A percentile compares a stretch with the other conserved stretches of the same genome.
These are phyloP conservation scores for Drosophila pseudoobscura DNA, from an alignment of 1,140 invertebrate species.

Conservation along the genomic window DNA sequence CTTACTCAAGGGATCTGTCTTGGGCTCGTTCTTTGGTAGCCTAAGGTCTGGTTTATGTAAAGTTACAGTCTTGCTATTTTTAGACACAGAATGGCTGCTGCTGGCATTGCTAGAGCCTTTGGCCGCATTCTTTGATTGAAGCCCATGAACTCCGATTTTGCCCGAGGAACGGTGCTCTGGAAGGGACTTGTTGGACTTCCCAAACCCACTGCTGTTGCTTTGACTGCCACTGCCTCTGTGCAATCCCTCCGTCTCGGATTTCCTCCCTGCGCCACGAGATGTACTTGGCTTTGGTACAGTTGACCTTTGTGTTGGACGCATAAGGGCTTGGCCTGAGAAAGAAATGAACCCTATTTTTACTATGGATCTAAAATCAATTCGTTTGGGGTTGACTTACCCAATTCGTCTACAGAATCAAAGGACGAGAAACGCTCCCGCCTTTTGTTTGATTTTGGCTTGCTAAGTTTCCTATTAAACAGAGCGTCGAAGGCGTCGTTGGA, in stretches of 20 bases:
- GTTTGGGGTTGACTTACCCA: slow-evolving; percentile 28
- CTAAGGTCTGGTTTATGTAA: slow-evolving; percentile 44
- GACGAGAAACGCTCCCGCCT: slow-evolving; percentile 50
- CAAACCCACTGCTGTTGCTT: neutral
- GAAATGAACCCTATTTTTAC: neutral
- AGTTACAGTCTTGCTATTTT: slow-evolving; percentile 51
- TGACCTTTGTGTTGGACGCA: slow-evolving; percentile 37
- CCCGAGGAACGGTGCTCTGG: neutral
- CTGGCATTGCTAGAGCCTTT: slow-evolving; percentile 20
- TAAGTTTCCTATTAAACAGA: slow-evolving; percentile 38
- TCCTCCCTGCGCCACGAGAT: slow-evolving; percentile 13
- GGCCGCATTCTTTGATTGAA: neutral
- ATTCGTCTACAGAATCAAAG: slow-evolving; percentile 60
- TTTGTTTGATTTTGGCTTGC: slow-evolving; percentile 17
- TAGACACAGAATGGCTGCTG: slow-evolving; percentile 8
- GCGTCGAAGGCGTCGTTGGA: slow-evolving; percentile 60
- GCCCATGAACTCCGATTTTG: slow-evolving; percentile 1
- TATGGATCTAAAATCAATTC: too few relatives aligned
- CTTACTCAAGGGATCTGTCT: slow-evolving; percentile 61
- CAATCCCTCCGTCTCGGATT: slow-evolving; percentile 5
- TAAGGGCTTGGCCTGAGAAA: slow-evolving; percentile 46
- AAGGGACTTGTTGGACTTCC: slow-evolving; percentile 7
- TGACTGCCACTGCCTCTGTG: slow-evolving; percentile 16
- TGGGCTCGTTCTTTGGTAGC: slow-evolving; percentile 51
- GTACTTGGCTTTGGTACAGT: slow-evolving; percentile 27